phyloP scores from a whole-genome alignment of 2,888 invertebrate species.

The Pandemis heparana region DNA sequence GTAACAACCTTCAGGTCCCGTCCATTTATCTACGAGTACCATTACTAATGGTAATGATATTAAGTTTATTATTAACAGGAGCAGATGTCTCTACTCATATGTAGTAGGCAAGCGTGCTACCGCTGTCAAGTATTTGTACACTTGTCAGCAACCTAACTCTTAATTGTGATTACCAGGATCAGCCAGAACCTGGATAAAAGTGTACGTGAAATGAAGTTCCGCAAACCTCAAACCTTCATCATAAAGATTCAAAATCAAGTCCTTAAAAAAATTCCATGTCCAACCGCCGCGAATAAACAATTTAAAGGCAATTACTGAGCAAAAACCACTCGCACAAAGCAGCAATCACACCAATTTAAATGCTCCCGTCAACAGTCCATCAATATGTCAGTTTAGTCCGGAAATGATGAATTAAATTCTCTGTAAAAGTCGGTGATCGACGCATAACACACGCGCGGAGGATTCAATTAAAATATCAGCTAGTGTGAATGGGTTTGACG shows the following conservation, averaged over 20 bases:
- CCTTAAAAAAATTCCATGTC: slow-evolving; percentile 2
- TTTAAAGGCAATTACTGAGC: slow-evolving; percentile 57
- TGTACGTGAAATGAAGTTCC: too few species aligned
- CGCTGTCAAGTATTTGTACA: too few species aligned
- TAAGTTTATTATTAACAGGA: too few species aligned
- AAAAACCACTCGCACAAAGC: slow-evolving; percentile 55
- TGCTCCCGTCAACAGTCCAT: slow-evolving; percentile 59
- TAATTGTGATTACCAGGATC: too few species aligned
- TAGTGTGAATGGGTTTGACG: slow-evolving; percentile 47
- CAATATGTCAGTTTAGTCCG: slow-evolving; percentile 63
- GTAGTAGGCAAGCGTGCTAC: too few species aligned
- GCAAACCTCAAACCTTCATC: background rate
- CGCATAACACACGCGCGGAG: slow-evolving; percentile 52
- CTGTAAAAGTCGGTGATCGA: slow-evolving; percentile 60
- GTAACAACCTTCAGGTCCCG: too few species aligned
- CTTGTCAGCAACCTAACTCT: too few species aligned
- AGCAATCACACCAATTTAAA: slow-evolving; percentile 58
- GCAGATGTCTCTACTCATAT: too few species aligned
- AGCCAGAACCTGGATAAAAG: too few species aligned
- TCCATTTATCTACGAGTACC: too few species aligned
- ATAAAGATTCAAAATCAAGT: background rate
- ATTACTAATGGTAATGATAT: too few species aligned
- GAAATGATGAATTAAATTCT: slow-evolving; percentile 69
- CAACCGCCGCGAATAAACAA: slow-evolving; percentile 47
- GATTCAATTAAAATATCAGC: slow-evolving; percentile 67